These are phyloP conservation scores for Tryphoninae sp. DNA, from an alignment of 2,888 invertebrate species.

Conservation along the genomic window DNA sequence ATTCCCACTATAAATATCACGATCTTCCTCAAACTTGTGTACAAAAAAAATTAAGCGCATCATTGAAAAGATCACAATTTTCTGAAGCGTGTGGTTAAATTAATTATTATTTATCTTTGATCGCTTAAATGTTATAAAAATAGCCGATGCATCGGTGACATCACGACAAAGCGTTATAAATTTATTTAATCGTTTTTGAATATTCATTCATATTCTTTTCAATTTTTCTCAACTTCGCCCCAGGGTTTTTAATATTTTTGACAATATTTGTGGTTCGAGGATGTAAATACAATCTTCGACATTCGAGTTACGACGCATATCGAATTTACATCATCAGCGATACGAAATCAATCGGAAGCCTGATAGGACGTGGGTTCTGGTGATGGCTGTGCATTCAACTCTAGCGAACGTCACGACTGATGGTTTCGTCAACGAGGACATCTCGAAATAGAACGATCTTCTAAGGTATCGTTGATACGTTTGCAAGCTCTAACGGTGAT, in stretches of 20 bases:
- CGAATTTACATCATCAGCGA: constrained; percentile 7
- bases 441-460: constrained; percentile 28
- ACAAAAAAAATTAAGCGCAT: no score
- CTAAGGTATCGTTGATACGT: constrained; percentile 43
- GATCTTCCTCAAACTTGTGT: no score
- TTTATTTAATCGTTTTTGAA: neutral
- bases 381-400: constrained; percentile 8
- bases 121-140: no score
- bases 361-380: constrained; percentile 30
- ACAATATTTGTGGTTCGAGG: neutral
- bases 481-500: neutral
- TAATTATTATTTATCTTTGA: no score
- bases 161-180: no score
- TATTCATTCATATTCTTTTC: neutral
- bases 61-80: no score
- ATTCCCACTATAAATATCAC: neutral
- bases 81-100: no score
- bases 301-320: neutral
- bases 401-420: constrained; percentile 8
- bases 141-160: no score
- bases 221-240: neutral
- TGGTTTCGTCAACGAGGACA: constrained; percentile 37
- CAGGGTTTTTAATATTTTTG: neutral
- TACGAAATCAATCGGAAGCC: constrained; percentile 47
- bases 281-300: neutral